These are phyloP conservation scores for Agelaius phoeniceus DNA, from an alignment of 2,113 vertebrate genomes.

Conservation along the genomic window DNA sequence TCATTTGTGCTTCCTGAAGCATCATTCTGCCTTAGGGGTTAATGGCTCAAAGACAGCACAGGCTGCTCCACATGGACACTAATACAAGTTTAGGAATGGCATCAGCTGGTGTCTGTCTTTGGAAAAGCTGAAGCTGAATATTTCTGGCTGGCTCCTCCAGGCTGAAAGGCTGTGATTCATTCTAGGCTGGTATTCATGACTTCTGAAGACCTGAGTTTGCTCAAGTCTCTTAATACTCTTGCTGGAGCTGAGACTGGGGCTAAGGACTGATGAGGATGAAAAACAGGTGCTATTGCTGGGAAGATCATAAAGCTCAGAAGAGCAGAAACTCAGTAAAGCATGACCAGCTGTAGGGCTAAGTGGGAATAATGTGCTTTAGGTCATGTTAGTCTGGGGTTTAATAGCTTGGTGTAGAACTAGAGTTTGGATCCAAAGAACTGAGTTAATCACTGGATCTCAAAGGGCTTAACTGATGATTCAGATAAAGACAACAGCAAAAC, in stretches of 20 bases:
- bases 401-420: not conserved
- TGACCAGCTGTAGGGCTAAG: not conserved
- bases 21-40: not conserved
- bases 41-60: not conserved
- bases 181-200: not conserved
- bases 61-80: not conserved
- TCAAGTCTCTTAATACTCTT: not conserved
- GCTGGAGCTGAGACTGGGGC: not conserved
- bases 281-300: not conserved
- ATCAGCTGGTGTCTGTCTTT: not conserved
- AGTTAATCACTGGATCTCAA: not conserved
- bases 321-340: not conserved
- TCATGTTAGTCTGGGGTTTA: not conserved
- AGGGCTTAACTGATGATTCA: not conserved
- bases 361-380: not conserved
- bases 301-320: not conserved
- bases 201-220: not conserved
- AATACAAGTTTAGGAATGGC: not conserved
- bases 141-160: not conserved
- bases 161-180: fast-evolving
- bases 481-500: not conserved
- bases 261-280: not conserved
- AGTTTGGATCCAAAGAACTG: not conserved
- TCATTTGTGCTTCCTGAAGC: not conserved
- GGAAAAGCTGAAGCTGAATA: not conserved